Base-by-base conservation (phyloP, 2,113 vertebrate genomes). In the Cinclus mexicanus region DNA sequence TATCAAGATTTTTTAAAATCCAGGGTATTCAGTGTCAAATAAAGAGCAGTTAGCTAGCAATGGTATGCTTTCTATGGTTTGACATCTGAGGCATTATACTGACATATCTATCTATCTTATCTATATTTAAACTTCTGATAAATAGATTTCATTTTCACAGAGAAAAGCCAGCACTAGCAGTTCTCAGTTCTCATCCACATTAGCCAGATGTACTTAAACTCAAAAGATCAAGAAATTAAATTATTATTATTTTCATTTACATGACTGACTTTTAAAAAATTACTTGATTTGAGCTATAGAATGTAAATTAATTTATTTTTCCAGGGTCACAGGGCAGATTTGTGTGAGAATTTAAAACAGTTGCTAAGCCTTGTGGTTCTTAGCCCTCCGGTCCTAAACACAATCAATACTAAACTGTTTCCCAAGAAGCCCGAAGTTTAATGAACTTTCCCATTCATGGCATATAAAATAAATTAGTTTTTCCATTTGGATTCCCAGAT, bases 21-120 rank as follows among this genome's bases (percentile, higher is more conserved):
- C 11, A 37, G 4, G 10, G 8, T 41, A 56, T 67, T 71, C 25
- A 29, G 14, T 42, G 14, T 63, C 28, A 70, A 47, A 50, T 41
- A 65, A 72, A 68, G 65, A 74, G 26, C 11, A 49, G 12, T 39
- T 46, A 57, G 18, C 29, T n/a, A 53, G 3, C 25, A 89, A 61
- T 22, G 9, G 3, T 24, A 60, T 0, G 1, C 7, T 41, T 53
- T 61, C 33, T 0, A 4, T 14, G 9, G 28, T 57, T 57, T 56
- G 41, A 87, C 63, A 29, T 50, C 35, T 81, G 24, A 72, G 28
- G 7, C 6, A 31, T 81, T 65, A 15, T 33, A 56, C 4, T 41
- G 52, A 22, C 77, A 82, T 23, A 10, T 52, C 24, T 25, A 82
- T 42, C 14, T 20, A 53, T 52, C 47, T 22, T 25, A 82, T 42